Evolutionary conservation across 2,797 vertebrate species (phyloP).

Genomic region (Muraenolepis orangiensis): DNA sequence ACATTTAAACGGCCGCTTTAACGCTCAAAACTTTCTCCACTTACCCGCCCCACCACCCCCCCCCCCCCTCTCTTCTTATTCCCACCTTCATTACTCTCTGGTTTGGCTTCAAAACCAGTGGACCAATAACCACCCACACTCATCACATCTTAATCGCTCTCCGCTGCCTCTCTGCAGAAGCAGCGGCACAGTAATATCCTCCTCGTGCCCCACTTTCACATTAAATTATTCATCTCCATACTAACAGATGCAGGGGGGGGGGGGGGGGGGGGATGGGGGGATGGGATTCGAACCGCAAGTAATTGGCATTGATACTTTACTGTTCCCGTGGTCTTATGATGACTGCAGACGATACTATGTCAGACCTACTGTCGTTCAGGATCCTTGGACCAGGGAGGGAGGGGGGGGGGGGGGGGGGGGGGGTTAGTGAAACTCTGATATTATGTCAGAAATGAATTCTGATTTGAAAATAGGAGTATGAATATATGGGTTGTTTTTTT

Average conservation of each 20-base stretch:
- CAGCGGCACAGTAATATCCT: not conserved
- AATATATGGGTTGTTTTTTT: not conserved
- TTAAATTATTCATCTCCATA: not conserved
- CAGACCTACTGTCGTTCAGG: not conserved
- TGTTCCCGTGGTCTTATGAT: not conserved
- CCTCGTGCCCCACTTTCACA: not conserved
- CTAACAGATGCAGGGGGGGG: not conserved
- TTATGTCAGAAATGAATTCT: not conserved
- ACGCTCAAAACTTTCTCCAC: not conserved
- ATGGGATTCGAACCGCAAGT: not conserved
- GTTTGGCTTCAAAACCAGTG: not conserved
- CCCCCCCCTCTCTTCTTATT: no score
- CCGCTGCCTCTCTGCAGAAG: not conserved
- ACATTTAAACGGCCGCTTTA: not conserved
- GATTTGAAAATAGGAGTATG: no score
- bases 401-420: no score
- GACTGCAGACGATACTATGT: not conserved
- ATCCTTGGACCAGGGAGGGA: not conserved
- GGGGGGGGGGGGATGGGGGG: no score
- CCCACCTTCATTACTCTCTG: not conserved
- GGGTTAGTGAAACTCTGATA: not conserved
- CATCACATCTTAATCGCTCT: not conserved
- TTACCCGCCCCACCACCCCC: no score
- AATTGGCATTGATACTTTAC: not conserved
- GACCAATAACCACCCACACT: conserved; percentile 4